Conservation (phyloP, 2,113 vertebrate genomes). For the Proteles cristata region DNA sequence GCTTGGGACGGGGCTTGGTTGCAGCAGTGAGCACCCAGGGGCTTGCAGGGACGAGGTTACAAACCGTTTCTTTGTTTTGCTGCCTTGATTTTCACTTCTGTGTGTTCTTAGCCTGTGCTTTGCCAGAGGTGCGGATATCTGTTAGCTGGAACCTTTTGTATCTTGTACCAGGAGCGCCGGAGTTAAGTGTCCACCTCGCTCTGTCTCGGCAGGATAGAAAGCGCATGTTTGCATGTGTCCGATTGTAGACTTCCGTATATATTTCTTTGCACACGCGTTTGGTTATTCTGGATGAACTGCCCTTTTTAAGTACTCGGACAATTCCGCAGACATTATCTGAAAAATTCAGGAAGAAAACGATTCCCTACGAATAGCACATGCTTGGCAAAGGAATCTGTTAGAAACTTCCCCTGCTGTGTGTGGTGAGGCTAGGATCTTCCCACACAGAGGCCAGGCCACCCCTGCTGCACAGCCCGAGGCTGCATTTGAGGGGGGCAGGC, state of each 20-base stretch:
- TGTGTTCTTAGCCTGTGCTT: slow-evolving; percentile 55
- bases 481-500: not conserved
- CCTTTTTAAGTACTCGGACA: slow-evolving; percentile 28
- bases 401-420: not conserved
- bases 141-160: not conserved
- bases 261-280: slow-evolving; percentile 32
- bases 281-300: slow-evolving; percentile 48
- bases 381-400: slow-evolving; percentile 33
- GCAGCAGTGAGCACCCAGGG: slow-evolving; percentile 85
- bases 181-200: not conserved
- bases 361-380: not conserved
- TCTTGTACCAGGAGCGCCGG: not conserved
- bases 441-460: not conserved
- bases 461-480: not conserved
- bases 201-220: not conserved
- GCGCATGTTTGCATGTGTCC: slow-evolving; percentile 39
- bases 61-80: slow-evolving; percentile 78
- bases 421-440: not conserved
- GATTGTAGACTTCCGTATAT: slow-evolving; percentile 28
- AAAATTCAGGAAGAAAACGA: not conserved
- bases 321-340: not conserved
- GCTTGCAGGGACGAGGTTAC: slow-evolving; percentile 85
- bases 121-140: not conserved
- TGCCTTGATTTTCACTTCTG: slow-evolving; percentile 51
- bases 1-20: slow-evolving; percentile 86